A percentile compares a stretch with the other conserved stretches of the same genome.
These are phyloP conservation scores for Pardosa pseudoannulata DNA, from an alignment of 2,888 invertebrate genomes.

Conservation along the genomic window DNA sequence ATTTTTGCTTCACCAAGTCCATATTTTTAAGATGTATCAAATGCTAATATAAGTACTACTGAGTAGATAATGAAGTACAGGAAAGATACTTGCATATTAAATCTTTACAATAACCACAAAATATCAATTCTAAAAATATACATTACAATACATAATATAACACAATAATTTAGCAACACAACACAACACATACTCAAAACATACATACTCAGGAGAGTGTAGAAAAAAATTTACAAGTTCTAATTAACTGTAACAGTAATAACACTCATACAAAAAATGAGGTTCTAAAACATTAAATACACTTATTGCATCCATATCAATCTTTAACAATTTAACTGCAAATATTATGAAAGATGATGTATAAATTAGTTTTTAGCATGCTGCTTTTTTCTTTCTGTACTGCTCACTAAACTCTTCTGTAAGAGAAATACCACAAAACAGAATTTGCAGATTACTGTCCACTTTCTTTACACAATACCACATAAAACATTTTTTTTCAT, in stretches of 20 bases:
- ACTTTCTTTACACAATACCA: too few relatives aligned
- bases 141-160: neutral
- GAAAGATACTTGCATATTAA: neutral
- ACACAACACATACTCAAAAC: neutral
- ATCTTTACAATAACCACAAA: neutral
- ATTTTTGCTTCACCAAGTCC: neutral
- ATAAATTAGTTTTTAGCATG: neutral
- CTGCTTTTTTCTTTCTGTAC: neutral
- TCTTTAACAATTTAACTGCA: neutral
- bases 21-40: neutral
- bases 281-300: neutral
- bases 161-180: neutral
- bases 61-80: neutral
- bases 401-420: too few relatives aligned
- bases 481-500: too few relatives aligned
- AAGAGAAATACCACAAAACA: too few relatives aligned
- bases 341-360: neutral
- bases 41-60: neutral
- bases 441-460: too few relatives aligned
- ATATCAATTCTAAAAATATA: neutral
- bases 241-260: neutral
- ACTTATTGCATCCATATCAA: neutral
- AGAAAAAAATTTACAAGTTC: slow-evolving; percentile 5
- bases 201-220: neutral
- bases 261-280: neutral